Evolutionary conservation across 2,888 invertebrate genomes (phyloP).

Genomic region (Dinocampus coccinellae): DNA sequence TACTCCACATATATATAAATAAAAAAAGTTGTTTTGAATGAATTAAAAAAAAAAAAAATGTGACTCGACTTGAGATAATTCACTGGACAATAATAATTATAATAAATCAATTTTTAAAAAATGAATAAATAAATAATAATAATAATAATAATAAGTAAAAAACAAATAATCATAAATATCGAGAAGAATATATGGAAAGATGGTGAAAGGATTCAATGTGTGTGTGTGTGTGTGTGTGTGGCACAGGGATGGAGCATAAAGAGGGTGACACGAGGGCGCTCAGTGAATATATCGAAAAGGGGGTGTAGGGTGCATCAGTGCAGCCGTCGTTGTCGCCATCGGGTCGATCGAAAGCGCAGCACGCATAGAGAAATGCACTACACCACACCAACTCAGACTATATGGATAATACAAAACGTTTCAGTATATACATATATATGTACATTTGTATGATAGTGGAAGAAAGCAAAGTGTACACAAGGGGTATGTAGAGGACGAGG

Average conservation of each 20-base stretch:
- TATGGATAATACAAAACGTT: background rate
- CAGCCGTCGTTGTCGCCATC: constrained; percentile 54
- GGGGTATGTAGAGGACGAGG: constrained; percentile 9
- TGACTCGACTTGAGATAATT: no score
- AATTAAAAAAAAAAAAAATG: no score
- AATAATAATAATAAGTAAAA: no score
- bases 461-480: background rate
- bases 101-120: no score
- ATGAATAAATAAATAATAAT: no score
- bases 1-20: background rate
- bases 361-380: constrained; percentile 65
- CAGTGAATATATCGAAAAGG: constrained; percentile 1
- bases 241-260: constrained; percentile 2
- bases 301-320: constrained; percentile 37
- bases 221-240: background rate
- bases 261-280: constrained; percentile 9
- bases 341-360: constrained; percentile 70
- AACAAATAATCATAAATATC: no score
- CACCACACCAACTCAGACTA: constrained; percentile 43
- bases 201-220: no score
- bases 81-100: no score
- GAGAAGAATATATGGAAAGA: no score
- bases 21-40: background rate
- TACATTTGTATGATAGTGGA: background rate
- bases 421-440: constrained; percentile 17